Conservation (phyloP, 2,797 vertebrate species). For the Coregonus suidteri region DNA sequence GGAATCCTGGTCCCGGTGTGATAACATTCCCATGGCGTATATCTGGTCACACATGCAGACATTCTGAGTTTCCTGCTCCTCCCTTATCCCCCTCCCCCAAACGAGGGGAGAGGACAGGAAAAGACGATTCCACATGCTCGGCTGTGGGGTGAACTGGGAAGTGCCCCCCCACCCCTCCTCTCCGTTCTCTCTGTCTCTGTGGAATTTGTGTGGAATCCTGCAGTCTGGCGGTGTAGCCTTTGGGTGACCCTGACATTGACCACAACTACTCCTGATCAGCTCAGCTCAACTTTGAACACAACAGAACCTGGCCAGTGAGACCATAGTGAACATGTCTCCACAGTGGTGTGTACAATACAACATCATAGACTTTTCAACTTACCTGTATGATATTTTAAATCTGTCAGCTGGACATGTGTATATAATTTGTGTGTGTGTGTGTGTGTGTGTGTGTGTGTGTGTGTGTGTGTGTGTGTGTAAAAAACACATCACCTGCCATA, state of each 20-base stretch:
- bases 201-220: background rate
- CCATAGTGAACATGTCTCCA: background rate
- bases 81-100: slow-evolving; percentile 47
- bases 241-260: background rate
- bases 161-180: slow-evolving; percentile 3
- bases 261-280: background rate
- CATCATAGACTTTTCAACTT: background rate
- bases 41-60: slow-evolving; percentile 54
- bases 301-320: background rate
- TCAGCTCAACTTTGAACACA: background rate
- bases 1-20: slow-evolving; percentile 22
- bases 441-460: background rate
- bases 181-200: background rate
- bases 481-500: background rate
- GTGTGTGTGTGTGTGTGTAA: background rate
- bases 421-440: background rate
- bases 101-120: slow-evolving; percentile 49
- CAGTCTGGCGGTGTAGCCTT: background rate
- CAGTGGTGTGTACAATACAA: background rate
- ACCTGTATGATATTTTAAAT: background rate
- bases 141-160: slow-evolving; percentile 33
- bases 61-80: slow-evolving; percentile 56
- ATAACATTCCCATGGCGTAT: slow-evolving; percentile 43
- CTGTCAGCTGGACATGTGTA: background rate
- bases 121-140: slow-evolving; percentile 55